phyloP scores from a whole-genome alignment of 2,888 invertebrate genomes.

The Hypselothyrea guttata region DNA sequence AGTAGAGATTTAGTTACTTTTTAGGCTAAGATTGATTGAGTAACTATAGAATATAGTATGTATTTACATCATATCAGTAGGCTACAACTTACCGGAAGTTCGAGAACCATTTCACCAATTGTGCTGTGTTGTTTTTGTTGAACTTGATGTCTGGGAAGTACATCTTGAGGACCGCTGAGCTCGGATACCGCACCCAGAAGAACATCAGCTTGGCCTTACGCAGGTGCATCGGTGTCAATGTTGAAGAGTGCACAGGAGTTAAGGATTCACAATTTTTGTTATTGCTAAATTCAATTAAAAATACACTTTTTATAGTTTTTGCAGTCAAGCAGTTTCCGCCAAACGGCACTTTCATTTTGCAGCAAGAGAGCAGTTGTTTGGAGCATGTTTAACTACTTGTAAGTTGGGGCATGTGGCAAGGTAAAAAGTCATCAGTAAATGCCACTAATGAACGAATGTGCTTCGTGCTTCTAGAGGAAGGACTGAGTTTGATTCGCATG shows the following conservation, averaged over 20 bases:
- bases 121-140: conserved; percentile 99
- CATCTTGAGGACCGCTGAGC: conserved; percentile 99
- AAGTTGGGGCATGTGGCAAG: conserved; percentile 39
- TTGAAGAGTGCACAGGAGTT: conserved; percentile 95
- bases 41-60: neutral
- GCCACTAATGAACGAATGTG: conserved; percentile 69
- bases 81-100: conserved; percentile 95
- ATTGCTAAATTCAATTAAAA: conserved; percentile 39
- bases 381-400: no score
- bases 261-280: conserved; percentile 85
- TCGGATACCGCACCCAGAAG: conserved; percentile 99
- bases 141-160: conserved; percentile 99
- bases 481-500: conserved; percentile 53
- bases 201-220: conserved; percentile 99
- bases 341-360: no score
- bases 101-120: conserved; percentile 99
- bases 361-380: conserved; percentile 8
- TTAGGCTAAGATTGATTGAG: neutral
- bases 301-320: conserved; percentile 1
- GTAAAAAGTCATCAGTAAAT: conserved; percentile 56
- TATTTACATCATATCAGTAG: neutral
- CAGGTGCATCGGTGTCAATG: conserved; percentile 99
- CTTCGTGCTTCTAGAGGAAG: conserved; percentile 27
- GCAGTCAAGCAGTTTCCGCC: neutral
- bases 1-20: conserved; percentile 17